Percentiles rank a stretch among this genome's conserved stretches.
Evolutionary conservation across 1,140 invertebrate species (phyloP).

Genomic region (Idris sp.): DNA sequence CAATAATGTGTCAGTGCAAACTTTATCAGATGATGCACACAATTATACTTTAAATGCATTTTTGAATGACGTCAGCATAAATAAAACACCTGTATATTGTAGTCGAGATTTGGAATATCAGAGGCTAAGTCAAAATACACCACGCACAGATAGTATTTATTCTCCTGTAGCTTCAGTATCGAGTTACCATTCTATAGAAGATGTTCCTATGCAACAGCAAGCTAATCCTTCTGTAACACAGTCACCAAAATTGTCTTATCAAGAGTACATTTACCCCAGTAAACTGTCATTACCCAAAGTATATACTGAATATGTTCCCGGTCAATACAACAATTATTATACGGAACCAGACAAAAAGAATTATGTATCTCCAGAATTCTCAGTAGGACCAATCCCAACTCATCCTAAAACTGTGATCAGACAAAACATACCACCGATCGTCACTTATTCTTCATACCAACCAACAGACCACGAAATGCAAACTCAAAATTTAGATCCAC

Average conservation of each 20-base stretch:
- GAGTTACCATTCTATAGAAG: constrained; percentile 36
- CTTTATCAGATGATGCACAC: constrained; percentile 18
- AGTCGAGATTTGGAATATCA: constrained; percentile 38
- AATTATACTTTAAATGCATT: constrained; percentile 37
- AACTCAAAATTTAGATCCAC: constrained; percentile 2
- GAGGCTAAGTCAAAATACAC: constrained; percentile 17
- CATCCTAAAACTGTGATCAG: neutral
- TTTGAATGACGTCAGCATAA: constrained; percentile 24
- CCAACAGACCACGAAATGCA: constrained; percentile 4
- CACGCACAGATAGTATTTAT: constrained; percentile 23
- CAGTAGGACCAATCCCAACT: neutral
- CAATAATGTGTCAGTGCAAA: constrained; percentile 67
- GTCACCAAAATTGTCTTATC: constrained; percentile 27
- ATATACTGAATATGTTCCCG: constrained; percentile 7
- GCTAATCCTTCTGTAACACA: constrained; percentile 3
- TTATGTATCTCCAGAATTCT: constrained; percentile 24
- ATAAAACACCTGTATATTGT: constrained; percentile 31
- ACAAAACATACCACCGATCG: constrained; percentile 4
- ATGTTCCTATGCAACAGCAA: constrained; percentile 24
- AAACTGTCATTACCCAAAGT: constrained; percentile 49
- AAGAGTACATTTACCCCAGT: constrained; percentile 42
- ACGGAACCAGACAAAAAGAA: constrained; percentile 17
- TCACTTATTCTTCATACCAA: neutral
- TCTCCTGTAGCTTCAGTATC: constrained; percentile 33
- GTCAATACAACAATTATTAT: constrained; percentile 38